These are phyloP conservation scores for Aphaenogaster floridana DNA, from an alignment of 1,140 invertebrate genomes.

Conservation along the genomic window DNA sequence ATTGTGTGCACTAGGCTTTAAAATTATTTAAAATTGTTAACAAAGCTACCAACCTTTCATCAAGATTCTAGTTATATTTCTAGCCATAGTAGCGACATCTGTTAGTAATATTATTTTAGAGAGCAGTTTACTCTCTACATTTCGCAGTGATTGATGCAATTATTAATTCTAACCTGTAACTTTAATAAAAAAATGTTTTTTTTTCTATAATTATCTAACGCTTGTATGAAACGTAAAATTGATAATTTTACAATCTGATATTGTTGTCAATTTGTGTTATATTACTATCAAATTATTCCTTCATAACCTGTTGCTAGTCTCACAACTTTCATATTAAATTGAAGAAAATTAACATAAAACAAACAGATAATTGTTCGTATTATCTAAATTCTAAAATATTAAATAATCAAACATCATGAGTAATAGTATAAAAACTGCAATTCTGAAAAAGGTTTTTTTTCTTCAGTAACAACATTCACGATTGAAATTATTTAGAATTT, in stretches of 20 bases:
- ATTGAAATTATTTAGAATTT: not conserved
- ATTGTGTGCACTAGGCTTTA: not conserved
- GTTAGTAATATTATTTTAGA: not conserved
- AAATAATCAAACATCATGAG: constrained; percentile 54
- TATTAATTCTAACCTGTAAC: not conserved
- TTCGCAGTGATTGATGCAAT: not conserved
- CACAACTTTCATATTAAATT: not conserved
- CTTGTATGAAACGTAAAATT: not conserved
- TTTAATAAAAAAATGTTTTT: not conserved
- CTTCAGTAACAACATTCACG: not conserved
- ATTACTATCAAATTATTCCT: not conserved
- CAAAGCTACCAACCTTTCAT: not conserved
- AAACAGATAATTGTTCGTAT: not conserved
- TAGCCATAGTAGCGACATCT: not conserved
- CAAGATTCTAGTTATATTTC: constrained; percentile 8
- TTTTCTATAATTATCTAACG: not conserved
- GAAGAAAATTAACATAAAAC: not conserved
- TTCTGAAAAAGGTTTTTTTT: constrained; percentile 66
- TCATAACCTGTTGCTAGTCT: not conserved
- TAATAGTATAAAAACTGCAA: constrained; percentile 37
- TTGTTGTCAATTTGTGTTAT: not conserved
- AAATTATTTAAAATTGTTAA: not conserved
- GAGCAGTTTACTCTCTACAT: not conserved
- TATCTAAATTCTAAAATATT: constrained; percentile 23
- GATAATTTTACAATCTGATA: not conserved